Conservation (phyloP, 1,140 invertebrate species). For the Drosophila micromelanica region DNA sequence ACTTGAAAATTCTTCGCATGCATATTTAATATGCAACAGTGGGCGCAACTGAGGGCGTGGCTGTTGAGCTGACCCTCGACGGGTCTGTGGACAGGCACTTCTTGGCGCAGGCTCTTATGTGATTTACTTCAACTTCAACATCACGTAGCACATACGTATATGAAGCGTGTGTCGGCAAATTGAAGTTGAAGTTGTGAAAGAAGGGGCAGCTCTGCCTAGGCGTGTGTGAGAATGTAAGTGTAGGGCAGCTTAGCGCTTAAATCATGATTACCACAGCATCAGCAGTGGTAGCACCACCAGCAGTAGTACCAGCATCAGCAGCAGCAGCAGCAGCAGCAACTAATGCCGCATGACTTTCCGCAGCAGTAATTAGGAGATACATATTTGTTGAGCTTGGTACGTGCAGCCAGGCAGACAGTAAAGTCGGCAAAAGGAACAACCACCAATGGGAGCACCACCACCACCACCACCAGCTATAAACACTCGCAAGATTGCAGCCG, state of each 20-base stretch:
- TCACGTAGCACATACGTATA: conserved; percentile 33
- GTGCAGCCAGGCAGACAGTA: conserved; percentile 27
- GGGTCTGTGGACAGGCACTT: not conserved
- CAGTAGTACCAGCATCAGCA: not conserved
- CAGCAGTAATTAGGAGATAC: conserved; percentile 69
- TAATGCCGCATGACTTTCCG: conserved; percentile 37
- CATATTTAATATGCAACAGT: conserved; percentile 44
- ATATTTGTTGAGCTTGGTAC: conserved; percentile 42
- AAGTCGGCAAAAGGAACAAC: conserved; percentile 6
- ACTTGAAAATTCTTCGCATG: conserved; percentile 30
- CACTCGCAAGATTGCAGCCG: conserved; percentile 59
- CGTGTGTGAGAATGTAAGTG: conserved; percentile 38
- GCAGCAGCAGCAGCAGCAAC: conserved; percentile 3
- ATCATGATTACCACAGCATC: conserved; percentile 71
- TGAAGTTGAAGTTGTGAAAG: conserved; percentile 1
- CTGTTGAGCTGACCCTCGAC: conserved; percentile 1
- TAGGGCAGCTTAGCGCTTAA: conserved; percentile 65
- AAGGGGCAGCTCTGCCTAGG: not conserved
- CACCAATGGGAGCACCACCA: conserved; percentile 7
- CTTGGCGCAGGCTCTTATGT: conserved; percentile 17
- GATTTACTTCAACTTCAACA: conserved; percentile 43
- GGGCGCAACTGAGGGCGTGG: not conserved
- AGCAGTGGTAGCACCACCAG: not conserved
- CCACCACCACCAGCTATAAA: conserved; percentile 40
- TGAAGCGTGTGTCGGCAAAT: conserved; percentile 25